Evolutionary conservation across 2,888 invertebrate genomes (phyloP), one percentile per base, ranked within the genome.

Genomic region (Apomyelois bistriatella): DNA sequence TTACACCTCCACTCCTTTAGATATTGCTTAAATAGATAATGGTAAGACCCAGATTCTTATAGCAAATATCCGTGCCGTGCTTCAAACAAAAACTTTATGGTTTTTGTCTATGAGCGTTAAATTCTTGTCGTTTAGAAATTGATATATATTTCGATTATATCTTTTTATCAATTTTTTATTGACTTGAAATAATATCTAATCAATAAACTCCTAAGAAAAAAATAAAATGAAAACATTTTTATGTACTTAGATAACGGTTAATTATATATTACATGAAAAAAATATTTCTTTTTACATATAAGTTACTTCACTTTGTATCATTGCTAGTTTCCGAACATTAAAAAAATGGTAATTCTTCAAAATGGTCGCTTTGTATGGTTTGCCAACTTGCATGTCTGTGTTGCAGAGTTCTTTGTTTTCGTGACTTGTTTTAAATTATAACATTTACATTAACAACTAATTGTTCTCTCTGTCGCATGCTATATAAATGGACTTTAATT

Each of bases 281-380:
- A 22, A 22, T 7, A 40, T 40, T 15, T 8, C 9, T 1, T 9
- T 40, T 40, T 1, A 12, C 1, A 40, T 8, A 15, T 3, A 15
- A 15, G 10, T 10, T 16, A 16, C 16, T 46, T 15, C 3, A 12
- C 28, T 76, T 76, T 75, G 60, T 73, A 71, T 69, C 68, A 70
- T 68, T 70, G 74, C 74, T 72, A 72, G 72, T 80, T 78, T 79
- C 69, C 60, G 82, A 84, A 84, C 85, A 79, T 79, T 22, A 79
- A 82, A 80, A 87, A 90, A 92, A 93, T 93, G 92, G 92, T 93
- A 93, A 93, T 93, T 93, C 88, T 90, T 89, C 93, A 93, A 93
- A 92, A 93, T 93, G 93, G 93, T 93, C 92, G 93, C 93, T 92
- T 88, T 88, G 91, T 90, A 89, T 89, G 90, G 91, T 91, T 92